Percentiles rank a stretch among this genome's conserved stretches.
These are phyloP conservation scores for Tetragonisca angustula DNA, from an alignment of 2,888 invertebrate species.

Conservation along the genomic window DNA sequence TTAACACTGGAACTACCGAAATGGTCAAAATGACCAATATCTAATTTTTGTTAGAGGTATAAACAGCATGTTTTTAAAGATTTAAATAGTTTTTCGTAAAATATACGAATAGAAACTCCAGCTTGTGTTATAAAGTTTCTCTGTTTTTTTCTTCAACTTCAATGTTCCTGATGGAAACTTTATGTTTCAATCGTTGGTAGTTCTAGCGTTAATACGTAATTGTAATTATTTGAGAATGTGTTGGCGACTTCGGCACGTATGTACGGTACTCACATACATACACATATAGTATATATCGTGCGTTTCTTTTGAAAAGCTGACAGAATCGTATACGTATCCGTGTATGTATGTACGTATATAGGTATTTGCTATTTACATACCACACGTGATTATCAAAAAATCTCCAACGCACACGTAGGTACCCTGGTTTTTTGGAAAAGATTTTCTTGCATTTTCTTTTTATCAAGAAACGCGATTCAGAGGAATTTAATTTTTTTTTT, in stretches of 20 bases:
- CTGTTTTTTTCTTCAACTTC: too few relatives aligned
- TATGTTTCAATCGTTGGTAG: too few relatives aligned
- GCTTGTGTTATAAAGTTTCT: too few relatives aligned
- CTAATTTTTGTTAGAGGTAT: too few relatives aligned
- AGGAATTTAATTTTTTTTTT: neutral
- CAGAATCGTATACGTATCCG: neutral
- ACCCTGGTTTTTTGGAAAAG: neutral
- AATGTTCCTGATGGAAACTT: too few relatives aligned
- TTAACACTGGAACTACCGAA: neutral
- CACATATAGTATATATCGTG: neutral
- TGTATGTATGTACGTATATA: too few relatives aligned
- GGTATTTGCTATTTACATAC: neutral
- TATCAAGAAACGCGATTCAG: neutral
- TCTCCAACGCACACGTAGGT: neutral
- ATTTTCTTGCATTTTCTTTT: neutral
- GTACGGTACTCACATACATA: too few relatives aligned
- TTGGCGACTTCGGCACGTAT: neutral
- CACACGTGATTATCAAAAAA: neutral
- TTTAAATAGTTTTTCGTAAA: too few relatives aligned
- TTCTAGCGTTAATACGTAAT: neutral
- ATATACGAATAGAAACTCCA: too few relatives aligned
- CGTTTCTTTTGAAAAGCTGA: neutral
- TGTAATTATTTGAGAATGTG: neutral
- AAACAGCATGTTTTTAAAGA: too few relatives aligned
- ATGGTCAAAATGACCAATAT: too few relatives aligned